Evolutionary conservation across 2,113 vertebrate species (phyloP), one percentile per base, ranked within the genome.

Genomic region (Mustela nigripes): DNA sequence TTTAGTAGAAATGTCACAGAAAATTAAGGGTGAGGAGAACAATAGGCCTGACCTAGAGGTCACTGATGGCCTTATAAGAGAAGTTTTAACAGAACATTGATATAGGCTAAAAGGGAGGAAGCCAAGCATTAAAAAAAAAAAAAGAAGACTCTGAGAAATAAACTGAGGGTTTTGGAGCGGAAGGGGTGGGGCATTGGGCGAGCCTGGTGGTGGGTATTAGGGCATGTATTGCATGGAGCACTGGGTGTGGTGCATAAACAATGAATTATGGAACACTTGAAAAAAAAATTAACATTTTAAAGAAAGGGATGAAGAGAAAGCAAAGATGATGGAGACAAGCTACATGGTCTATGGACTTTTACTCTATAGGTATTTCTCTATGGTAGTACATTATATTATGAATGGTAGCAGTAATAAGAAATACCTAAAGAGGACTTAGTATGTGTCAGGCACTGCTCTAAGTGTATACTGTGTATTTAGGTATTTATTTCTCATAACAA

Each of bases 361-460:
- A 80, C 36, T 63, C 33, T 71, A 9, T 9, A 21, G 36, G 24
- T 45, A 48, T 28, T 76, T 76, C 14, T 76, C 7, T 76, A 48
- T 76, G 42, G 73, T 76, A 76, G 28, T 48, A 28, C 73, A 76
- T 76, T 76, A 45, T 28, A 76, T 76, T 48, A 78, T 78, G 16
- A 71, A 91, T 36, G 26, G 86, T 26, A 65, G 33, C 10, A 73
- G 21, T 33, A 33, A 8, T 91, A 65, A 74, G 24, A 82, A 74
- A 36, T 39, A 58, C 28, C 14, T 15, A 8, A 0, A 42, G 6
- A 42, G 14, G 21, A 50, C 2, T 45, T 39, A 22, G 5, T 15
- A 11, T 21, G 56, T 69, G 53, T 28, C 45, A 62, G 39, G 60
- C 28, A 33, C 21, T 16, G 6, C 53, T 74, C 26, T 42, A 33